Base-by-base conservation (phyloP, 2,888 invertebrate species). In the Tortrix viridana region DNA sequence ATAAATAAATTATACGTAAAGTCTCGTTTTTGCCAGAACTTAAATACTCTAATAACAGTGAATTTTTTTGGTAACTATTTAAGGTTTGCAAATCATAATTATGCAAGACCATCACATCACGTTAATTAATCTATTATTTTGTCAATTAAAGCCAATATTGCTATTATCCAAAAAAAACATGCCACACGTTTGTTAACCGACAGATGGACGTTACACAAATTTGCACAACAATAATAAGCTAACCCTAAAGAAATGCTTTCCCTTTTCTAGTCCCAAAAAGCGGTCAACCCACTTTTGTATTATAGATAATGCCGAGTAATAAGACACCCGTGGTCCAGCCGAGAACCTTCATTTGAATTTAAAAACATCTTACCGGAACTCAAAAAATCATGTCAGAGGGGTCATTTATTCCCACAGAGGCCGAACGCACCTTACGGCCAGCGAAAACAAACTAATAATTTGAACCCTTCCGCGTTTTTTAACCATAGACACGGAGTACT, bases 381-480 rank as follows among this genome's bases (percentile, higher is more conserved):
- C 14, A 37, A 50, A 50, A 87, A 86, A 82, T 77, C 71, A 74
- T 73, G 74, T 74, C 71, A 72, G 73, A 80, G 85, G 89, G 91
- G 90, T 90, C 90, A 91, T 74, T 86, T 80, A 82, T 91, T 90
- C 90, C 90, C 91, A 91, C 89, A 82, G 74, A 71, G 44, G 43
- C 68, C 41, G 41, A 41, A 44, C 77, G 80, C 86, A 89, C 89
- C 87, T 88, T 85, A 87, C 82, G 79, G 75, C 71, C 77, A 72
- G 74, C 72, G 77, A 83, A 89, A 86, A 87, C 88, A 86, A 88
- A 87, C 85, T 86, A 85, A 84, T 88, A 85, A 85, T 86, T 89
- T 80, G 81, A 91, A 89, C 90, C 90, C 90, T 91, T 91, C 90
- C 89, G 88, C 76, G 82, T 87, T 90, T 90, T 89, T 88, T 80